Evolutionary conservation across 1,140 invertebrate species (phyloP).

Genomic region (Bilobella aurantiaca): DNA sequence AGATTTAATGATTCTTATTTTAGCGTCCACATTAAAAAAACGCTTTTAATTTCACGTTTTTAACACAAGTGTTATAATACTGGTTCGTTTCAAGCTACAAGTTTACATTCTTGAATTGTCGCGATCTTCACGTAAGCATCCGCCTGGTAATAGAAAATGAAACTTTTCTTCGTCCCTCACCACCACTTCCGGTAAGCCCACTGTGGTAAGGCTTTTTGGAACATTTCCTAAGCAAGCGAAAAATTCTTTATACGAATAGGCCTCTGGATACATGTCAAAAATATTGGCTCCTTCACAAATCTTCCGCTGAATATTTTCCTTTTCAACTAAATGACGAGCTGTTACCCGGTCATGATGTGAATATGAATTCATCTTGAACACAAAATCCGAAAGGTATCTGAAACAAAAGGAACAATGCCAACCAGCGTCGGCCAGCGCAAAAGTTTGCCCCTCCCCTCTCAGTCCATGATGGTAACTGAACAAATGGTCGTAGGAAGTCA

Average conservation of each 20-base stretch:
- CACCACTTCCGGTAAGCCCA: not conserved
- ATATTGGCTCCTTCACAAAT: constrained; percentile 14
- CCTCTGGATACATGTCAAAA: constrained; percentile 17
- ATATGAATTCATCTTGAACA: constrained; percentile 19
- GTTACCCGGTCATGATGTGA: constrained; percentile 11
- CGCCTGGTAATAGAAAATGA: constrained; percentile 14
- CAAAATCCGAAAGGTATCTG: constrained; percentile 16
- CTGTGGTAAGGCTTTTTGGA: not conserved
- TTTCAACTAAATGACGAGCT: not conserved
- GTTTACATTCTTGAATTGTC: too few species aligned
- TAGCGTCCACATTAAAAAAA: too few species aligned
- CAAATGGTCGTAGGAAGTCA: not conserved
- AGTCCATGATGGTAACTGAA: constrained; percentile 9
- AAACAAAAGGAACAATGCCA: constrained; percentile 24
- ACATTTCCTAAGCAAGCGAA: constrained; percentile 6
- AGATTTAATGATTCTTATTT: too few species aligned
- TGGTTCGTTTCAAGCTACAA: too few species aligned
- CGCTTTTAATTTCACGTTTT: too few species aligned
- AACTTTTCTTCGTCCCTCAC: not conserved
- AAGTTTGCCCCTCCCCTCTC: not conserved
- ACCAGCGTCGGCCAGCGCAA: constrained; percentile 10
- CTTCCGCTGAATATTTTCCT: constrained; percentile 10
- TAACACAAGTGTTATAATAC: too few species aligned
- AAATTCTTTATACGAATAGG: constrained; percentile 11
- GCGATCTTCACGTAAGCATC: constrained; percentile 16